phyloP scores from a whole-genome alignment of 2,797 vertebrate genomes.

The Xenopus petersii region DNA sequence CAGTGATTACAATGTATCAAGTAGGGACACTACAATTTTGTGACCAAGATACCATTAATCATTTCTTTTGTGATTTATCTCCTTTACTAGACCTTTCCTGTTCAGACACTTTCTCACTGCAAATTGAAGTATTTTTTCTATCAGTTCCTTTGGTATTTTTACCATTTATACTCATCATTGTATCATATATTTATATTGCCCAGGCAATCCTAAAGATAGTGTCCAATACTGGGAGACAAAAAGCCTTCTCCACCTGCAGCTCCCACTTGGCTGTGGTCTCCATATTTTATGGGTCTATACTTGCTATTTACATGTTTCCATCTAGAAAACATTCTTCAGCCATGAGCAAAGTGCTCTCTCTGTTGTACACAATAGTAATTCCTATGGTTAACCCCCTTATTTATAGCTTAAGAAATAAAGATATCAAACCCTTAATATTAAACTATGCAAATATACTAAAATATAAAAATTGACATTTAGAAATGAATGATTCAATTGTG shows the following conservation, averaged over 20 bases:
- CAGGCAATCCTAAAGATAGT: too few species aligned
- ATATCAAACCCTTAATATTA: not conserved
- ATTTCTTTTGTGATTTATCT: slow-evolving; percentile 30
- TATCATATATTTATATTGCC: too few species aligned
- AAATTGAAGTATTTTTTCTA: slow-evolving; percentile 13
- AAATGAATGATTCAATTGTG: too few species aligned
- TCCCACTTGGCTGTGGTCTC: not conserved
- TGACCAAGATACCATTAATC: slow-evolving; percentile 17
- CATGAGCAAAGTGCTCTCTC: not conserved
- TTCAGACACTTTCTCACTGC: not conserved
- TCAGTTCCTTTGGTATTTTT: slow-evolving; percentile 22
- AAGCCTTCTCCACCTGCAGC: slow-evolving; percentile 10
- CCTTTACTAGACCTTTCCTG: not conserved
- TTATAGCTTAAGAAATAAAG: not conserved
- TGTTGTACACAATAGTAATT: not conserved
- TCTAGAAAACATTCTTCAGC: not conserved
- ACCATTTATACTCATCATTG: too few species aligned
- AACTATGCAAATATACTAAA: too few species aligned
- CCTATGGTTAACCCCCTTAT: not conserved
- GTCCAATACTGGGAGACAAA: not conserved
- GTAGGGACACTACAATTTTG: slow-evolving; percentile 1
- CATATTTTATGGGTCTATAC: not conserved
- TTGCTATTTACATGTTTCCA: not conserved
- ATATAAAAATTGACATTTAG: too few species aligned
- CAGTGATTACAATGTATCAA: slow-evolving; percentile 7